A percentile compares a stretch with the other conserved stretches of the same genome.
Evolutionary conservation across 2,797 vertebrate species (phyloP).

Genomic region (Danio aesculapii): DNA sequence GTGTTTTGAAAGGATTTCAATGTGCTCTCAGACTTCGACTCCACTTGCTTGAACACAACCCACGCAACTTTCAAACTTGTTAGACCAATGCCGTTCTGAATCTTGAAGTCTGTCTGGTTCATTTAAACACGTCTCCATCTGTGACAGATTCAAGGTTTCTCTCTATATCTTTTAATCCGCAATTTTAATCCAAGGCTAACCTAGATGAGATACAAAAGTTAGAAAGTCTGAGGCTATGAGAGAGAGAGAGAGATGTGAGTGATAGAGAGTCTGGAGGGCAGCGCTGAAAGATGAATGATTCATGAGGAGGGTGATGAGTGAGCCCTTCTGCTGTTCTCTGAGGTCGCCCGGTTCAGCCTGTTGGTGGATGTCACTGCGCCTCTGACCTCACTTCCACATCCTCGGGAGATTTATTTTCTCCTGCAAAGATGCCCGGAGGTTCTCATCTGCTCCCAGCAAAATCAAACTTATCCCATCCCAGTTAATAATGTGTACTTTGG

Average conservation of each 20-base stretch:
- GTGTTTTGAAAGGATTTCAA: not conserved
- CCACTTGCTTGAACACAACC: constrained; percentile 2
- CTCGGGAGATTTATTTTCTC: constrained; percentile 37
- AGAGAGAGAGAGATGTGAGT: constrained; percentile 9
- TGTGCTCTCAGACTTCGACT: not conserved
- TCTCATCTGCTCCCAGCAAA: not conserved
- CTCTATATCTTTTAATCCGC: constrained; percentile 35
- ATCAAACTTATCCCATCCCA: constrained; percentile 8
- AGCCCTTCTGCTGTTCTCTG: constrained; percentile 54
- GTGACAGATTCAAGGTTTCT: constrained; percentile 44
- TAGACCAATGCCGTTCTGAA: constrained; percentile 35
- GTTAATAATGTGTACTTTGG: constrained; percentile 24
- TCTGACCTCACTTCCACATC: constrained; percentile 31
- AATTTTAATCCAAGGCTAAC: constrained; percentile 33
- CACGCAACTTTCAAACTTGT: constrained; percentile 30
- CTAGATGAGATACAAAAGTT: constrained; percentile 39
- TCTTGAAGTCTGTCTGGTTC: constrained; percentile 21
- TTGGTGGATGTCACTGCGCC: constrained; percentile 42
- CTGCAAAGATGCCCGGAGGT: constrained; percentile 20
- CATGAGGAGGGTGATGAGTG: constrained; percentile 56
- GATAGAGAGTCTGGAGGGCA: constrained; percentile 54
- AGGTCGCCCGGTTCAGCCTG: constrained; percentile 46
- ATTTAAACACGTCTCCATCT: constrained; percentile 3
- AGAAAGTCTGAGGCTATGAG: constrained; percentile 21
- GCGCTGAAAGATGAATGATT: constrained; percentile 56